Percentiles rank a stretch among this genome's conserved stretches.
Evolutionary conservation across 2,888 invertebrate genomes (phyloP).

Genomic region (Tetanocera ferruginea): DNA sequence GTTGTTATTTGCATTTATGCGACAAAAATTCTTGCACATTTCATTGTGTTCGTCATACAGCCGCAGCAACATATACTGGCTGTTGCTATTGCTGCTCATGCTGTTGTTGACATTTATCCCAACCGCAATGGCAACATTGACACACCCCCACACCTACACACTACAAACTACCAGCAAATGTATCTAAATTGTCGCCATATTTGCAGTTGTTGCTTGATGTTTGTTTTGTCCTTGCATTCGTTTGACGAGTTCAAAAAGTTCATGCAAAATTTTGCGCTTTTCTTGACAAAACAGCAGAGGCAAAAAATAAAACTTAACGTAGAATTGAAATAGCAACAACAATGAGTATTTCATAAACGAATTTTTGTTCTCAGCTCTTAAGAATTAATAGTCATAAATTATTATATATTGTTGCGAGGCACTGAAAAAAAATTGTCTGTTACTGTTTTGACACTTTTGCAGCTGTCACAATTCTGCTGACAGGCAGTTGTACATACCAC

Average conservation of each 20-base stretch:
- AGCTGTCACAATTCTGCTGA: constrained; percentile 6
- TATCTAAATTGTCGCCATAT: not conserved
- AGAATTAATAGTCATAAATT: constrained; percentile 26
- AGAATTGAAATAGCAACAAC: not conserved
- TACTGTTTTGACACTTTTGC: constrained; percentile 7
- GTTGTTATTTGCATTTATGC: not conserved
- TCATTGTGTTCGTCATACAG: not conserved
- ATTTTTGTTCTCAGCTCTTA: not conserved
- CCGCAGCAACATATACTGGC: not conserved
- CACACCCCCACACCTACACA: not conserved
- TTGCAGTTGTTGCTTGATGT: not conserved
- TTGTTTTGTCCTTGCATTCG: constrained; percentile 9
- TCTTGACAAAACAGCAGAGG: not conserved
- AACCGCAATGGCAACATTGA: constrained; percentile 31
- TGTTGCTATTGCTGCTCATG: not conserved
- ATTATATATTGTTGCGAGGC: not conserved
- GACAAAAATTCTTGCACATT: not conserved
- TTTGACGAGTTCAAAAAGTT: constrained; percentile 29
- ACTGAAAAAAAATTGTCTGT: not conserved
- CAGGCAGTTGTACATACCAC: not conserved
- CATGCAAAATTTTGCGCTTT: constrained; percentile 13
- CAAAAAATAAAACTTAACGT: not conserved
- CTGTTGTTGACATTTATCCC: constrained; percentile 38
- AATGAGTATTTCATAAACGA: not conserved
- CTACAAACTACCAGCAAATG: not conserved